phyloP scores from a whole-genome alignment of 2,113 vertebrate species.

The Melanotaenia duboulayi region DNA sequence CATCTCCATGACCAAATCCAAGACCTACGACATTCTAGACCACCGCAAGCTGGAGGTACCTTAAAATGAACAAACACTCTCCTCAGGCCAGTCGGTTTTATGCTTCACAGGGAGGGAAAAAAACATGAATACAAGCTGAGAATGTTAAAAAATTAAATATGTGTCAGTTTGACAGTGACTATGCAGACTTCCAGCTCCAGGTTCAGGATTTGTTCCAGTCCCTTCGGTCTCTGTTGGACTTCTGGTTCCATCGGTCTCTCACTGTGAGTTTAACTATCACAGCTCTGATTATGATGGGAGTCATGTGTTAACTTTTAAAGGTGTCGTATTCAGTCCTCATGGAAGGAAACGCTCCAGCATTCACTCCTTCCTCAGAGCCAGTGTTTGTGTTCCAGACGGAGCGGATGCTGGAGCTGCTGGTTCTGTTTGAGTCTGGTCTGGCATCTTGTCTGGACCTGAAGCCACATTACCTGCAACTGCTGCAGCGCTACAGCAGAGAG shows the following conservation, averaged over 20 bases:
- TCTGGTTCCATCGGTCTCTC: constrained; percentile 79
- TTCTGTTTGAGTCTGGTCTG: constrained; percentile 78
- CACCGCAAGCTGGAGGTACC: constrained; percentile 84
- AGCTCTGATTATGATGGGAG: background rate
- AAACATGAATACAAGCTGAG: no score
- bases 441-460: constrained; percentile 78
- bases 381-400: constrained; percentile 78
- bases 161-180: constrained; percentile 87
- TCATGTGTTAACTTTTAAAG: no score
- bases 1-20: constrained; percentile 78
- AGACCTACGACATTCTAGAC: constrained; percentile 86
- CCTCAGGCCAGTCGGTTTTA: background rate
- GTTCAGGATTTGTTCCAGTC: constrained; percentile 81
- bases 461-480: constrained; percentile 76
- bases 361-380: background rate
- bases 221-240: constrained; percentile 83
- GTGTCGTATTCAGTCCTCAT: no score
- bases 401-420: constrained; percentile 82
- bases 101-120: background rate
- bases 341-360: background rate
- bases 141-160: background rate
- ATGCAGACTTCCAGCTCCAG: constrained; percentile 84
- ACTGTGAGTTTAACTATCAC: constrained; percentile 77
- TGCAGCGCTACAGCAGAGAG: constrained; percentile 83
- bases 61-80: background rate